Percentiles rank a stretch among this genome's conserved stretches.
phyloP scores from a whole-genome alignment of 2,113 vertebrate species.

The Okapia johnstoni region DNA sequence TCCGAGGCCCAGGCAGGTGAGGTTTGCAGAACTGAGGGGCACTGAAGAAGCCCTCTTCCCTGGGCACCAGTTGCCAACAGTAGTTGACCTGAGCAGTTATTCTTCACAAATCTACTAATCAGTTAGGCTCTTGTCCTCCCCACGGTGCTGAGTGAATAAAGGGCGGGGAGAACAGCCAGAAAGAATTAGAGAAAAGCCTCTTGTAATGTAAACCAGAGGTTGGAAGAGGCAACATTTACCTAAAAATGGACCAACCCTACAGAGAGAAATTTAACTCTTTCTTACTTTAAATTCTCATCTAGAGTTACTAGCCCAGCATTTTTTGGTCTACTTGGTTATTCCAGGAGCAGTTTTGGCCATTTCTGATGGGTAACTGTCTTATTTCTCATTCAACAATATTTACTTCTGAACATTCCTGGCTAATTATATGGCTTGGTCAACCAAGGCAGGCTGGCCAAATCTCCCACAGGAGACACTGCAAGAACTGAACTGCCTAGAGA shows the following conservation, averaged over 20 bases:
- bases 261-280: conserved; percentile 45
- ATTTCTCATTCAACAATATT: conserved; percentile 60
- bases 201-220: neutral
- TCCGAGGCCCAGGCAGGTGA: neutral
- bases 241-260: conserved; percentile 43
- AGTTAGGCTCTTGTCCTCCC: neutral
- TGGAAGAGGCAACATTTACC: neutral
- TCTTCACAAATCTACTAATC: neutral
- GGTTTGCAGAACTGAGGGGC: neutral
- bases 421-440: conserved; percentile 43
- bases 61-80: neutral
- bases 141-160: neutral
- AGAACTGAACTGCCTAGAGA: neutral
- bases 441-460: neutral
- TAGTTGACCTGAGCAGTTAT: neutral
- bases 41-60: neutral
- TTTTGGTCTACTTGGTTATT: neutral
- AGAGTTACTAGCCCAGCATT: neutral
- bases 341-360: neutral
- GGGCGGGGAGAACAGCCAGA: neutral
- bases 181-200: neutral
- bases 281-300: conserved; percentile 48
- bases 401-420: conserved; percentile 29
- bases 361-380: conserved; percentile 42
- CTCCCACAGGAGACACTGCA: neutral